These are phyloP conservation scores for Nycticorax nycticorax DNA, from an alignment of 2,113 vertebrate species.

Conservation along the genomic window DNA sequence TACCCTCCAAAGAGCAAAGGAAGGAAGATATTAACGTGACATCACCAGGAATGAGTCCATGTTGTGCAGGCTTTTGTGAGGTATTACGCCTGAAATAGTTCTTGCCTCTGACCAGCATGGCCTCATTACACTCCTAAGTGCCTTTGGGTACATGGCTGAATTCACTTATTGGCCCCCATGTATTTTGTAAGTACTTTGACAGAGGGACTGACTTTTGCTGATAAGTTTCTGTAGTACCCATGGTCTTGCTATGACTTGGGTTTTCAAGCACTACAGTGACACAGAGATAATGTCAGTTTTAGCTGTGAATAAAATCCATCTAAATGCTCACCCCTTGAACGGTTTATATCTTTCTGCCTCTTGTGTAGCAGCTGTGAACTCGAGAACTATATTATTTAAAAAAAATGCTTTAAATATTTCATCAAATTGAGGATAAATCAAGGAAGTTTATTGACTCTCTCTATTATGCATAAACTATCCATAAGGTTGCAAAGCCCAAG, in stretches of 20 bases:
- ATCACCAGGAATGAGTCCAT: background rate
- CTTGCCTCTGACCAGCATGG: background rate
- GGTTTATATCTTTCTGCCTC: background rate
- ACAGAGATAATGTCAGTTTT: background rate
- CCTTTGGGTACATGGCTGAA: background rate
- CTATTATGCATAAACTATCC: background rate
- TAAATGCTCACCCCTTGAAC: background rate
- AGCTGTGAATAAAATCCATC: background rate
- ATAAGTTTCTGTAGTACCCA: background rate
- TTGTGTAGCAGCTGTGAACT: background rate
- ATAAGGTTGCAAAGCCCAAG: background rate
- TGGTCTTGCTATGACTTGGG: background rate
- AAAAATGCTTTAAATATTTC: background rate
- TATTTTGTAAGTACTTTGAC: background rate
- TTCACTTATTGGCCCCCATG: background rate
- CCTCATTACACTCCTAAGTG: background rate
- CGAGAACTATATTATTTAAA: background rate
- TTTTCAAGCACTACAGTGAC: background rate
- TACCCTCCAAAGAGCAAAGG: background rate
- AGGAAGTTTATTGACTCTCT: background rate
- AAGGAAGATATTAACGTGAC: background rate
- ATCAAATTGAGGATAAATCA: background rate
- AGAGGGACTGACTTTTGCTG: background rate
- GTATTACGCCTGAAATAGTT: background rate
- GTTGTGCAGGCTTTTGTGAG: background rate